Base-by-base conservation (phyloP, 2,113 vertebrate genomes). In the Plotosus lineatus region DNA sequence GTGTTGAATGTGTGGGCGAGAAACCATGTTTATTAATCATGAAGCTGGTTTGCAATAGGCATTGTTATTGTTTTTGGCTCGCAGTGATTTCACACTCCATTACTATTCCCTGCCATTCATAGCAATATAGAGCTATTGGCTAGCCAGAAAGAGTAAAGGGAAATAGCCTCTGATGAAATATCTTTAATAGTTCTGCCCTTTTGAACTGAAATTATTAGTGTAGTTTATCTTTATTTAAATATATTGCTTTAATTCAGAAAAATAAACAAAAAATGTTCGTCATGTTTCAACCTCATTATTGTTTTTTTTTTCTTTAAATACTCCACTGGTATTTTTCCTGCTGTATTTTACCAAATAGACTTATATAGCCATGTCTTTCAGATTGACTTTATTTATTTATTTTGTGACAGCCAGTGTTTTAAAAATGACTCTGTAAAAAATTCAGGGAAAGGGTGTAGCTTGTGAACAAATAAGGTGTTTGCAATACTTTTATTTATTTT, bases 1-100 rank as follows among this genome's bases (percentile, higher is more conserved):
- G n/a, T 26, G 53, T 58, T 36, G 42, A 65, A 46, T 55, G 63
- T 78, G 28, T 65, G 36, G 17, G 63, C 6, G 6, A 42, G 26
- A 75, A 38, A 71, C 6, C 10, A 50, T 61, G 69, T 74, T 80
- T 71, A 80, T 80, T 73, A 80, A 80, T 80, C 69, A 63, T 51
- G 69, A 74, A 61, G 79, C 56, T 80, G 79, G 44, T 69, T 28
- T 63, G 56, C 23, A 74, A 63, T 40, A 63, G 28, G 79, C 69
- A 51, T 80, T 17, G 56, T 63, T 74, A 74, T 80, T 75, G 56
- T 79, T 75, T 78, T 83, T 55, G 66, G 58, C 61, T 38, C 33
- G 40, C 58, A 75, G 46, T 78, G 69, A 74, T 80, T 80, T 80
- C 79, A 77, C 40, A 65, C 58, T 82, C 63, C 74, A 77, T 82